phyloP scores from a whole-genome alignment of 92 coral and sea anemone genomes.

The Zoanthus sansibaricus region DNA sequence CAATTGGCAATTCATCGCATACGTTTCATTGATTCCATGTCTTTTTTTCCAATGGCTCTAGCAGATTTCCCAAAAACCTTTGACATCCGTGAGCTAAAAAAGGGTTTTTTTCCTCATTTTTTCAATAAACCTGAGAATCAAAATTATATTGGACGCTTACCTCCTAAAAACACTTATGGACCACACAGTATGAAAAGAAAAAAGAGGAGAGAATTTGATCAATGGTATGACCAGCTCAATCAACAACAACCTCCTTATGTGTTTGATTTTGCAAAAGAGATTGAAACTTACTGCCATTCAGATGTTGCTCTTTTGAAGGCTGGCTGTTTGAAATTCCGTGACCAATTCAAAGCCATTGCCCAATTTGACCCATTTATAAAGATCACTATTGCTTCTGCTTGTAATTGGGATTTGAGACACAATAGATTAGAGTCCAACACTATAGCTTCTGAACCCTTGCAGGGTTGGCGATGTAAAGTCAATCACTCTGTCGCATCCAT shows the following conservation, averaged over 20 bases:
- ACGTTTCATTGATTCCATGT: not conserved
- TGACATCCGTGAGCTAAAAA: constrained; percentile 11
- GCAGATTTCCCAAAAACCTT: constrained; percentile 18
- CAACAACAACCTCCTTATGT: not conserved
- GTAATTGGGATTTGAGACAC: not conserved
- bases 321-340: not conserved
- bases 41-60: not conserved
- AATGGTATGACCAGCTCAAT: constrained; percentile 16
- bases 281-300: not conserved
- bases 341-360: not conserved
- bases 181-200: not conserved
- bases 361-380: not conserved
- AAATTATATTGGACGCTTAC: constrained; percentile 12
- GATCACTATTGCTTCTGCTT: constrained; percentile 11
- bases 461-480: not conserved
- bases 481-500: not conserved
- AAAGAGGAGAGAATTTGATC: not conserved
- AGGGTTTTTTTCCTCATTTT: constrained; percentile 3
- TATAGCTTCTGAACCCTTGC: constrained; percentile 6
- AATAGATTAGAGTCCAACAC: not conserved
- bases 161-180: not conserved
- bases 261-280: constrained; percentile 23
- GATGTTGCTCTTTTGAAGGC: constrained; percentile 22
- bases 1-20: constrained; percentile 1
- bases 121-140: constrained; percentile 12